Percentiles rank a stretch among this genome's conserved stretches.
Evolutionary conservation across 1,140 invertebrate species (phyloP).

Genomic region (Spodoptera litura): DNA sequence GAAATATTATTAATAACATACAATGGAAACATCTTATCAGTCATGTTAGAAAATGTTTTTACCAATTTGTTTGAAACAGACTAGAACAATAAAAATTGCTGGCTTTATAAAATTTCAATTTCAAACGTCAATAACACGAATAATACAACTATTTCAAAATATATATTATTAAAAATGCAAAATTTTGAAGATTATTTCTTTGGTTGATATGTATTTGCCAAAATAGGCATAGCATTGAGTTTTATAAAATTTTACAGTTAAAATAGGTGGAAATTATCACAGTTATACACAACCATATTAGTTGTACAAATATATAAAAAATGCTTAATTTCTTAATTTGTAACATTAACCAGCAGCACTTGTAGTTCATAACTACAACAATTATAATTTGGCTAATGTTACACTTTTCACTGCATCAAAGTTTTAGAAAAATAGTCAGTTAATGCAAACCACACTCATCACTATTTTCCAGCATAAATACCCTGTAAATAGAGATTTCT

Average conservation of each 20-base stretch:
- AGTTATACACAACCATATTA: conserved; percentile 59
- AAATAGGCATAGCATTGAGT: conserved; percentile 26
- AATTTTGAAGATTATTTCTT: conserved; percentile 30
- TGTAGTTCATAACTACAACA: conserved; percentile 13
- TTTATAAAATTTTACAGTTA: conserved; percentile 47
- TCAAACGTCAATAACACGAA: conserved; percentile 18
- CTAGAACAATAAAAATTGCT: background rate
- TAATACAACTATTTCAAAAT: conserved; percentile 10
- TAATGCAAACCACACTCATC: background rate
- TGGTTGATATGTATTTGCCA: conserved; percentile 50
- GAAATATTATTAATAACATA: too few species aligned
- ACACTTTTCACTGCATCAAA: conserved; percentile 48
- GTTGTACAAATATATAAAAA: conserved; percentile 51
- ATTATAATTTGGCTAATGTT: conserved; percentile 33
- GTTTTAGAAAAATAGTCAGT: conserved; percentile 2
- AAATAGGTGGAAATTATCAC: conserved; percentile 60
- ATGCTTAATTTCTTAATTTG: conserved; percentile 20
- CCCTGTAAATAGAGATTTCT: conserved; percentile 31
- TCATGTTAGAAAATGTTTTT: too few species aligned
- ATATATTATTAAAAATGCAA: conserved; percentile 33
- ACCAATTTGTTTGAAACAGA: too few species aligned
- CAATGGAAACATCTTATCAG: too few species aligned
- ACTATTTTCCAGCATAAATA: conserved; percentile 31
- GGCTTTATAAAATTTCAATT: background rate
- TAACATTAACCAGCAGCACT: conserved; percentile 43